Conservation (phyloP, 2,113 vertebrate genomes). For the Eptesicus fuscus region DNA sequence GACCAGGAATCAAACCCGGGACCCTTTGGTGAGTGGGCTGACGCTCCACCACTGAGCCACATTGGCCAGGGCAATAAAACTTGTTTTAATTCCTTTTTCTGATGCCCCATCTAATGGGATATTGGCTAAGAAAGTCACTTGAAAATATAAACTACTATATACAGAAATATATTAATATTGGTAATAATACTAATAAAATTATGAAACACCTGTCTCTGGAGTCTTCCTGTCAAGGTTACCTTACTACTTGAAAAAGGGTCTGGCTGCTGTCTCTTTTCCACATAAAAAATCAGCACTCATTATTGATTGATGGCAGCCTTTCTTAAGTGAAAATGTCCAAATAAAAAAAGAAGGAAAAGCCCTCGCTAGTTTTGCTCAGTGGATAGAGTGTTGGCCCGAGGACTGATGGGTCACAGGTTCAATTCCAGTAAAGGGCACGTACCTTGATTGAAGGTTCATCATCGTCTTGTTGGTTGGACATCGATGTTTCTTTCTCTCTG, state of each 20-base stretch:
- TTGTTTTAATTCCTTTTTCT: neutral
- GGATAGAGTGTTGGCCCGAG: too few species aligned
- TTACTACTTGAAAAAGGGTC: neutral
- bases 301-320: neutral
- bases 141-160: neutral
- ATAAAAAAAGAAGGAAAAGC: neutral
- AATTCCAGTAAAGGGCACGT: too few species aligned
- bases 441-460: neutral
- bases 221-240: neutral
- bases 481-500: too few species aligned
- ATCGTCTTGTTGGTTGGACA: too few species aligned
- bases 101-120: neutral
- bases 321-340: neutral
- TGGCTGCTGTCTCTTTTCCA: neutral
- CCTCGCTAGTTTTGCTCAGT: too few species aligned
- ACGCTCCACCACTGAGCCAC: too few species aligned
- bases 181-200: neutral
- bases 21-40: too few species aligned
- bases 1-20: too few species aligned
- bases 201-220: neutral
- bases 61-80: neutral
- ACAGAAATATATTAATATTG: neutral
- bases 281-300: neutral
- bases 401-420: too few species aligned
- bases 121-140: neutral